Base-by-base conservation (phyloP, 2,888 invertebrate genomes). In the Tetragonula carbonaria region DNA sequence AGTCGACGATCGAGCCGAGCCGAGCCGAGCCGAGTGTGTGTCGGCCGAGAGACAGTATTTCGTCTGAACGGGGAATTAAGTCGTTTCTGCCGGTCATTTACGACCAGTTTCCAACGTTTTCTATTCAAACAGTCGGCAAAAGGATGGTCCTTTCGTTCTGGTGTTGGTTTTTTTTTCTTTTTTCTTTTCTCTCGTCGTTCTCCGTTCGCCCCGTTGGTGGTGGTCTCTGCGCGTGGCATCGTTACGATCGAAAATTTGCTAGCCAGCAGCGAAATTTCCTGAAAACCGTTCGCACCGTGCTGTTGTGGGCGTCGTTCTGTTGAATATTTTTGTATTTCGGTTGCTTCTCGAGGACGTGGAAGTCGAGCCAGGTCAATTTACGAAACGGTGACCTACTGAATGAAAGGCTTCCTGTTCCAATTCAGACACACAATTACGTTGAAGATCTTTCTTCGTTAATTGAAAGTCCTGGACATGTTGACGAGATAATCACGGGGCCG, bases 51-150 rank as follows among this genome's bases (percentile, higher is more conserved):
- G 57, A 57, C 59, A 23, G 81, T 75, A 57, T 84, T 84, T 71
- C 38, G 74, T 68, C 28, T 8, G 74, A 18, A 16, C 62, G n/a
- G 33, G 38, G 80, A 84, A 86, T 86, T 84, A 84, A 86, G 84
- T 83, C 79, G 79, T 77, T 74, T 62, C 72, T 51, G 66, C 23
- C 53, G 59, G 67, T 50, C 67, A 62, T 82, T 78, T 78, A 75
- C 23, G 73, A 45, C 67, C 71, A 51, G 63, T 72, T 28, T 28
- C 73, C 68, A 84, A 81, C 81, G 70, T 76, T 80, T 73, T 74
- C 81, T 66, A 76, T 75, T 80, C 80, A 73, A 83, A 80, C 68
- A 80, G 28, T 51, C 63, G 57, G 33, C 18, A 8, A 38, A n/a
- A n/a, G 66, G 14, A 57, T 21, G 38, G 23, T 53, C 8, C 23